Conservation (phyloP, 1,140 invertebrate genomes). For the Ptiloglossa arizonensis region DNA sequence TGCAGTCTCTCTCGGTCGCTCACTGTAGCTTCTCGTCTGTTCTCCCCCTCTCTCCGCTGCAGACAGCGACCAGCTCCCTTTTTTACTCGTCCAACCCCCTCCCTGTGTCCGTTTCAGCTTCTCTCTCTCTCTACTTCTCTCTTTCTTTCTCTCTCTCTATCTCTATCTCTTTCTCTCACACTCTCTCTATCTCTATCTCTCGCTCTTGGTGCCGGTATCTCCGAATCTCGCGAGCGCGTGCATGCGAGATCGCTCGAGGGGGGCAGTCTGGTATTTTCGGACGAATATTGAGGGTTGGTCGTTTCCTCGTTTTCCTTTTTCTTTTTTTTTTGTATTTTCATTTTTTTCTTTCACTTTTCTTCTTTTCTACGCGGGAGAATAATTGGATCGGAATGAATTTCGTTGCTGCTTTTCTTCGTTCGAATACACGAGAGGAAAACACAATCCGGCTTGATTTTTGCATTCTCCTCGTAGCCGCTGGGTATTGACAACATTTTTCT, state of each 20-base stretch:
- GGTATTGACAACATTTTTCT: too few species aligned
- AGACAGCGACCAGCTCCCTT: not conserved
- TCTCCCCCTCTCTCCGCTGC: not conserved
- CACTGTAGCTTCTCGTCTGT: conserved; percentile 26
- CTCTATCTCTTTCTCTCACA: not conserved
- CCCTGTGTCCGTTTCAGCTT: conserved; percentile 1
- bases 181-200: conserved; percentile 1
- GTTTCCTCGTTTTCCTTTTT: too few species aligned
- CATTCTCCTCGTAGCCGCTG: too few species aligned
- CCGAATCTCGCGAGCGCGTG: conserved; percentile 42
- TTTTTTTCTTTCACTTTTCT: too few species aligned
- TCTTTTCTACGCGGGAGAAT: too few species aligned
- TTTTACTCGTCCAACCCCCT: not conserved
- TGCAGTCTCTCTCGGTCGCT: not conserved
- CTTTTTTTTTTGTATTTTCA: too few species aligned
- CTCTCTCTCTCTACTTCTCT: not conserved
- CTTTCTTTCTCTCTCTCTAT: conserved; percentile 14
- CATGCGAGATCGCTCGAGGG: conserved; percentile 67
- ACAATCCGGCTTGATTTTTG: too few species aligned
- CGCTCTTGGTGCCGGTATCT: not conserved
- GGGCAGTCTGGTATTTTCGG: too few species aligned
- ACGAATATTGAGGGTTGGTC: too few species aligned
- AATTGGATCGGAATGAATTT: too few species aligned
- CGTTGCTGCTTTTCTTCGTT: too few species aligned
- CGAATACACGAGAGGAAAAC: too few species aligned